Evolutionary conservation across 2,113 vertebrate genomes (phyloP), one percentile per base, ranked within the genome.

Genomic region (Arenaria interpres): DNA sequence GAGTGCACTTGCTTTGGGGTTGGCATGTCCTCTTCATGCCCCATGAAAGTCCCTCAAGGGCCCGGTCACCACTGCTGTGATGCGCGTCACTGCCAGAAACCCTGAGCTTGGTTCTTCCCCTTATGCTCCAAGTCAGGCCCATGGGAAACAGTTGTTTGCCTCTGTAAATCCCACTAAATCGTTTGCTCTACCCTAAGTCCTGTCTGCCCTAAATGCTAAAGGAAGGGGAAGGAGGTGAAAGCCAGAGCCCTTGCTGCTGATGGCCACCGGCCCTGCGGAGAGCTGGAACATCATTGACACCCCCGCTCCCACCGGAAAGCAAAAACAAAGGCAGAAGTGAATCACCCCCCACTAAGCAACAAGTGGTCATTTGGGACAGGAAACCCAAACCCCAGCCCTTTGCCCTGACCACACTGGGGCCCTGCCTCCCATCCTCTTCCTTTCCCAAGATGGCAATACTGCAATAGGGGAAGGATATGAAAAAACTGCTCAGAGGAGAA

Each of bases 401-500:
- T 93, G 85, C 83, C 89, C 89, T 69, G 75, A 53, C 68, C 1
- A 0, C 16, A 0, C 0, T 1, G 0, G 35, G 46, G 75, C 27
- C 53, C 69, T 79, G 78, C 85, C 93, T 92, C 92, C 80, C 95
- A 90, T 56, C 86, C 94, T 93, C 60, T 89, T 97, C 95, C 95
- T 87, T 82, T 71, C 85, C 84, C 0, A 0, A 80, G 63, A 45
- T 0, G 3, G 72, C 75, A 95, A 89, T 32, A 10, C 50, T 30
- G 48, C 43, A 69, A 0, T 1, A 48, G n/a, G 50, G 67, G 46
- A 74, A 93, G 71, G 89, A 83, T 27, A 56, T n/a, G 37, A 67
- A 17, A 68, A 51, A 62, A 62, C 63, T 4, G 17, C 48, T 7
- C 7, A 15, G 21, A 62, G 12, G 3, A 71, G 23, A 63, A 72